Base-by-base conservation (phyloP, 2,888 invertebrate species). In the Mythimna loreyi region DNA sequence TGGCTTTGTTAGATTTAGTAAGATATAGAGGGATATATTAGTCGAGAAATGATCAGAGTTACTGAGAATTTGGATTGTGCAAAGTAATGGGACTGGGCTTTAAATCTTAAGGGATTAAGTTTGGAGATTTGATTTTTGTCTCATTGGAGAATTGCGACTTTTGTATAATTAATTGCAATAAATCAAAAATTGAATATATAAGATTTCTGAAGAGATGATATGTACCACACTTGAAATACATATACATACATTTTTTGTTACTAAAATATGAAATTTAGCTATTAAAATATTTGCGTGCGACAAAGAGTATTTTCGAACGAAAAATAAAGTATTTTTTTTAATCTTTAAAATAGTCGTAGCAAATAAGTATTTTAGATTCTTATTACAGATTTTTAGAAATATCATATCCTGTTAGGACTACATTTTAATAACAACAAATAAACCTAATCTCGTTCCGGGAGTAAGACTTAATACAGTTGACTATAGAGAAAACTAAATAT, bases 1-100 rank as follows among this genome's bases (percentile, higher is more conserved):
- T 75, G 40, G 72, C 68, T 68, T 72, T 28, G 21, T 59, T 67
- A 67, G 30, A 30, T 21, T 73, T 9, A 43, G 19, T 30, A 56
- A 65, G 33, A 49, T 73, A 25, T 30, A 72, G 36, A 23, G 53
- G 5, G 9, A 33, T 55, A 9, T 40, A 66, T 52, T 30, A 36
- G 62, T 67, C 23, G 19, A 74, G 75, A 40, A 45, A 49, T 43
- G 11, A 47, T 61, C 68, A 68, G 11, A 0, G 55, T 62, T 45
- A 52, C 52, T 61, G 2, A 33, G 19, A n/a, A 19, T 30, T 58
- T 16, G 40, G 16, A 40, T 40, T 40, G 40, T 40, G 16, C 19
- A 16, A 40, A 40, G 6, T 40, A 6, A 40, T 40, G 16, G 16
- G 16, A 33, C n/a, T 3, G n/a, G 13, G 21, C 3, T 33, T 55